Percentiles rank a stretch among this genome's conserved stretches.
Conservation (phyloP, 2,888 invertebrate genomes). For the Iselma pallidipennis region DNA sequence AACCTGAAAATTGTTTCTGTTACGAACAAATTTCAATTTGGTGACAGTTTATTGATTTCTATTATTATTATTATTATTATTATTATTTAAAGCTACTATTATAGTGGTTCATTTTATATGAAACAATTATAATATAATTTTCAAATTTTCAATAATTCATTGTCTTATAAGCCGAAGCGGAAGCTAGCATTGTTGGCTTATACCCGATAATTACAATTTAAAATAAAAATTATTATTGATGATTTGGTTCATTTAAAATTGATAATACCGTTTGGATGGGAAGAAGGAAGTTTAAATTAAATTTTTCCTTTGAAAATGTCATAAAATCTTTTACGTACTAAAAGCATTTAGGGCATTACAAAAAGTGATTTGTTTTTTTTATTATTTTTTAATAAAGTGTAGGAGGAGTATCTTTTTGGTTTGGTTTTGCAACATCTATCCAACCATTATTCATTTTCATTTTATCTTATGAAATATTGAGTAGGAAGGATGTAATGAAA, state of each 20-base stretch:
- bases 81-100: too few species aligned
- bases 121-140: too few species aligned
- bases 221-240: background rate
- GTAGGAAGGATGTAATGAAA: constrained; percentile 38
- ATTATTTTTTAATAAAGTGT: constrained; percentile 37
- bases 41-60: too few species aligned
- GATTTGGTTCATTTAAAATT: background rate
- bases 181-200: background rate
- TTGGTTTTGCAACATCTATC: constrained; percentile 1
- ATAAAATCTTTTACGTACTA: background rate
- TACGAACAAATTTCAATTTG: background rate
- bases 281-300: background rate
- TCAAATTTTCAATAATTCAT: too few species aligned
- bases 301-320: background rate
- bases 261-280: background rate
- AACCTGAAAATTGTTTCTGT: background rate
- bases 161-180: background rate
- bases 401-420: constrained; percentile 15
- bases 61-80: too few species aligned
- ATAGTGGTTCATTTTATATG: too few species aligned
- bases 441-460: constrained; percentile 38
- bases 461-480: constrained; percentile 43
- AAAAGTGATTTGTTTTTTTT: constrained; percentile 33
- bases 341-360: too few species aligned
- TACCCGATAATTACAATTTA: too few species aligned